Evolutionary conservation across 2,113 vertebrate genomes (phyloP).

Genomic region (Rhodinocichla rosea): DNA sequence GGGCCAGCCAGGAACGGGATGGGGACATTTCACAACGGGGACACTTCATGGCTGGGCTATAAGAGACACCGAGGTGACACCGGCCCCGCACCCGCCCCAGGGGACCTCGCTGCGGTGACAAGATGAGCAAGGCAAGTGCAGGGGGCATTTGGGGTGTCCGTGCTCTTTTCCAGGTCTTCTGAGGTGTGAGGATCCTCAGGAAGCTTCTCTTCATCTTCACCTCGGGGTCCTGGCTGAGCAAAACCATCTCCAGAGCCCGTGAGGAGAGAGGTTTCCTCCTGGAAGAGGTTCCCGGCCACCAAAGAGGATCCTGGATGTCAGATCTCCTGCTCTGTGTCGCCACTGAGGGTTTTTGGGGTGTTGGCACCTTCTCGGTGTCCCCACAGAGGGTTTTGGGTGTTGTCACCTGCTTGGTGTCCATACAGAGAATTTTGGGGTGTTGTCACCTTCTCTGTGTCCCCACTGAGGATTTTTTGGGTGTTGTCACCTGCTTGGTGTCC

Average conservation of each 20-base stretch:
- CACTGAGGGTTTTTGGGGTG: background rate
- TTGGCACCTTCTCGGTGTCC: too few relatives aligned
- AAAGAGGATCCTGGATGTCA: accelerated
- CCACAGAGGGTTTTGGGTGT: background rate
- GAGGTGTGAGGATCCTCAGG: background rate
- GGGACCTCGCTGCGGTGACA: background rate
- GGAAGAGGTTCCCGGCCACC: background rate
- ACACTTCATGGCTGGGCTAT: background rate
- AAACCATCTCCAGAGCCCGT: accelerated
- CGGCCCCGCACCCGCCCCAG: accelerated
- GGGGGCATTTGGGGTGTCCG: accelerated
- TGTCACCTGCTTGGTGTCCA: background rate
- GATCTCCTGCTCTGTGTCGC: background rate
- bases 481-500: background rate
- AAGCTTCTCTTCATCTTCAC: accelerated
- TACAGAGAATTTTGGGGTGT: background rate
- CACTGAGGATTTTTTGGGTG: background rate
- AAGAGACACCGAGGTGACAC: accelerated
- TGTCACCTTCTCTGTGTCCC: background rate
- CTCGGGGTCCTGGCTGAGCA: accelerated
- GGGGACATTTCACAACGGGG: background rate
- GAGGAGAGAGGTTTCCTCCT: background rate
- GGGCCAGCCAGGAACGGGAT: background rate
- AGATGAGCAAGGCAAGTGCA: conserved; percentile 47
- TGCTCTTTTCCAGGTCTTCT: background rate